Base-by-base conservation (phyloP, 2,888 invertebrate species). In the Drosophila percnosoma region DNA sequence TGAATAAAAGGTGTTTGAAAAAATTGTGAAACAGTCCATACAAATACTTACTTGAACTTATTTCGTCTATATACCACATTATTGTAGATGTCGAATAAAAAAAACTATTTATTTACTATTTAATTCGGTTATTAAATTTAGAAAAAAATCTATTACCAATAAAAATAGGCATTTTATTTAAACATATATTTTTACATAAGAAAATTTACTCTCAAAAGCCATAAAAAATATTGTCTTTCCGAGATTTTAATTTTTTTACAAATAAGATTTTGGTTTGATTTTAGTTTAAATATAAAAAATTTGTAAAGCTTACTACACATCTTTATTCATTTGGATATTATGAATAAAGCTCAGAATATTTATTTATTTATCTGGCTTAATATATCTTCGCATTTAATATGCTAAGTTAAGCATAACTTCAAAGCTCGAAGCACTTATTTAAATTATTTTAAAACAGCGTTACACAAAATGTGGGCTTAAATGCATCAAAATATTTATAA, bases 181-280 rank as follows among this genome's bases (percentile, higher is more conserved):
- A 24, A 54, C 10, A 1, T 18, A 18, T 18, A 36, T 27, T 36
- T 54, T 27, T 7, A 11, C 11, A 36, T 4, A 27, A 11, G 11
- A 6, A 18, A 4, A 15, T 5, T 24, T 24, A 6, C 34, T 1
- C 11, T 27, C 1, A 27, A 54, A n/a, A 11, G 0, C 2, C 1
- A 18, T 18, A 13, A 1, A 4, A 54, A 54, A 11, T 36, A 2
- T 27, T 27, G 0, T 24, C 4, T 13, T 11, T 4, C 0, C 1
- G 1, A 11, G 4, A 27, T 0, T n/a, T 11, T 0, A 13, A n/a
- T 0, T 11, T 24, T 4, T 13, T 11, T 13, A n/a, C 1, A 0
- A 0, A 36, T 36, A 36, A n/a, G 24, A 36, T 54, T 54, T 33
- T 10, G 1, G 8, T 21, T 33, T 29, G 8, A 52, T 8, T 52